Base-by-base conservation (phyloP, 2,113 vertebrate species). In the Malurus elegans region DNA sequence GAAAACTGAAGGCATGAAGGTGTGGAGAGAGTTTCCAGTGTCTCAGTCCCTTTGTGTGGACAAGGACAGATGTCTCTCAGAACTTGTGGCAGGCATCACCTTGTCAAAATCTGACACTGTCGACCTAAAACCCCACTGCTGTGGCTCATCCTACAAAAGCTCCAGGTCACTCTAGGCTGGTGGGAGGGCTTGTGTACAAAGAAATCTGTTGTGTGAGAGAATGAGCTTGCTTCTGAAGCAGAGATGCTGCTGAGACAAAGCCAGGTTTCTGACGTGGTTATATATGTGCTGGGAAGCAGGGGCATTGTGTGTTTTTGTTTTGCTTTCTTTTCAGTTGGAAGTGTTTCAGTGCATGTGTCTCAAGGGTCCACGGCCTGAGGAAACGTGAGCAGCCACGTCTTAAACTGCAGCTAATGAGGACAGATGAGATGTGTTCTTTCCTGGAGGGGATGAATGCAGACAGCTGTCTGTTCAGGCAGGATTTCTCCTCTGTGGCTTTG, bases 41-140 rank as follows among this genome's bases (percentile, higher is more conserved):
- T 64, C 38, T 58, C 24, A 5, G 29, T 47, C 10, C 18, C 61
- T 13, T 45, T n/a, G 4, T 1, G 4, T 31, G 31, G 57, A 44
- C 25, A 24, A 32, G 18, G 19, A 26, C 57, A 60, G 51, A 3
- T 40, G 15, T 72, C 34, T 82, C 9, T 88, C 36, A 61, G 36
- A 82, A 72, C 14, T 2, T 76, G 11, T 19, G 18, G 9, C 9
- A 14, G 26, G 7, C 56, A 32, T 75, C 0, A 0, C 40, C 4
- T 57, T 73, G n/a, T n/a, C 25, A 40, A 79, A 53, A 44, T 8
- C 21, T 71, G 26, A 29, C 18, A 3, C 26, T 85, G 24, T 44
- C 26, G 21, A 6, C 25, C 24, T 76, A 23, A 60, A 79, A 67
- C 4, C 23, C 29, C 28, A 7, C 10, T 50, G 34, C 51, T 47